Conservation (phyloP, 2,888 invertebrate genomes). For the Asteroscopus sphinx region DNA sequence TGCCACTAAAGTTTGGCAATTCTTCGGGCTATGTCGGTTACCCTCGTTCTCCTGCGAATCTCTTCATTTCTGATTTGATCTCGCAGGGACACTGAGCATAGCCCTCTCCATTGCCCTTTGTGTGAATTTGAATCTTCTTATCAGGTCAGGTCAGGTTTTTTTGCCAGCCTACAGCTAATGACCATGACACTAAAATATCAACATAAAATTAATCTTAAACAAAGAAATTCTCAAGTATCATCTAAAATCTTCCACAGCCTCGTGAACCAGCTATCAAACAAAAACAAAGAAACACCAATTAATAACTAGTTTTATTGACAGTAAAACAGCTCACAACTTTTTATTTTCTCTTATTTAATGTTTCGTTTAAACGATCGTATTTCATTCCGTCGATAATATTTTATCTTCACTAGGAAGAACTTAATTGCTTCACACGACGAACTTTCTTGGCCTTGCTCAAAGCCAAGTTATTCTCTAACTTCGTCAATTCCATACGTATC, state of each 20-base stretch:
- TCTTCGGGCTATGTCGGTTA: too few relatives aligned
- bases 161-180: too few relatives aligned
- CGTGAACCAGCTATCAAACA: conserved; percentile 5
- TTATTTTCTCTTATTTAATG: conserved; percentile 48
- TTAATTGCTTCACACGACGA: conserved; percentile 56
- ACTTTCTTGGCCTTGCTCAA: conserved; percentile 57
- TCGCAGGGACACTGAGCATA: too few relatives aligned
- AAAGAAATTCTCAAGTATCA: conserved; percentile 15
- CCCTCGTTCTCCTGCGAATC: too few relatives aligned
- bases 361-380: conserved; percentile 40
- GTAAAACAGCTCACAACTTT: conserved; percentile 28
- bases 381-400: conserved; percentile 42
- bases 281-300: conserved; percentile 30
- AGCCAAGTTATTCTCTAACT: conserved; percentile 52
- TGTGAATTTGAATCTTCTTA: too few relatives aligned
- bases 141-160: too few relatives aligned
- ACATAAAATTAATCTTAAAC: neutral
- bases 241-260: neutral
- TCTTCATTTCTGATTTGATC: too few relatives aligned
- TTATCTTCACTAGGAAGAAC: conserved; percentile 42
- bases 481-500: conserved; percentile 56
- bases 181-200: too few relatives aligned
- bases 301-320: conserved; percentile 38
- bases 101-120: too few relatives aligned
- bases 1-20: too few relatives aligned